Conservation (phyloP, 2,113 vertebrate genomes). For the Brachypodius melanocephalos region DNA sequence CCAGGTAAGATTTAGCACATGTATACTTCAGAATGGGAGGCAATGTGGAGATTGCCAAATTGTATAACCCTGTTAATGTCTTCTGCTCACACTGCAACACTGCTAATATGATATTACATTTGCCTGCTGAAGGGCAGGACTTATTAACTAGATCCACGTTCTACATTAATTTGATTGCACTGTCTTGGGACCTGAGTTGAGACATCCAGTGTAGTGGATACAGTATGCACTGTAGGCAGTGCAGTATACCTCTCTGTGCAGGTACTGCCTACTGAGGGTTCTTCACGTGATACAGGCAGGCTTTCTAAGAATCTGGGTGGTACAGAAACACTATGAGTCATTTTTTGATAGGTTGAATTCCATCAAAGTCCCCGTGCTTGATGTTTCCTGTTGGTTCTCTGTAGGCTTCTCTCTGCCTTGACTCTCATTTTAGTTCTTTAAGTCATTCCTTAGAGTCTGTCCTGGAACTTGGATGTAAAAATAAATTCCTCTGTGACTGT, state of each 20-base stretch:
- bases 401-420: neutral
- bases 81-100: neutral
- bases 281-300: neutral
- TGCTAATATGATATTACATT: neutral
- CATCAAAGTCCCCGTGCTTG: accelerated
- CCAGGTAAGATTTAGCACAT: neutral
- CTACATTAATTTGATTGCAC: neutral
- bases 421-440: neutral
- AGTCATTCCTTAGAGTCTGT: neutral
- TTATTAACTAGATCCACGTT: neutral
- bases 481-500: neutral
- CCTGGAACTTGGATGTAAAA: neutral
- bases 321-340: neutral
- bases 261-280: neutral
- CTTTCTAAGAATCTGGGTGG: neutral
- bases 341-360: neutral
- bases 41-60: neutral
- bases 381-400: neutral
- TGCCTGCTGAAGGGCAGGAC: neutral
- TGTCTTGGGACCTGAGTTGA: neutral
- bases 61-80: neutral
- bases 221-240: neutral
- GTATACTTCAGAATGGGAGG: neutral
- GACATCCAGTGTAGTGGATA: neutral
- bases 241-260: neutral